Conservation (phyloP, 2,888 invertebrate genomes). For the Merodon equestris region DNA sequence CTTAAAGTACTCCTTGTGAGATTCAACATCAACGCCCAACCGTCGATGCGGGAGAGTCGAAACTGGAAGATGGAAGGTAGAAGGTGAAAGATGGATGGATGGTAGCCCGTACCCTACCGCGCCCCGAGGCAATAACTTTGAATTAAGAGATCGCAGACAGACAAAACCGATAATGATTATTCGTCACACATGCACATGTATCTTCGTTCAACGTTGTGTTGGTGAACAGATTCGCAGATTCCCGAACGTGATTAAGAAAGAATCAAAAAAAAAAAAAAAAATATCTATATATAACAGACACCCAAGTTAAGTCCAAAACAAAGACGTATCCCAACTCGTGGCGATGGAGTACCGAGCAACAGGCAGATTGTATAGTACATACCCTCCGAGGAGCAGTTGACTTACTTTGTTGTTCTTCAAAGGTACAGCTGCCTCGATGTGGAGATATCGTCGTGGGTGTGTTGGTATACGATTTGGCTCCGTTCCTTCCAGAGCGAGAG, state of each 20-base stretch:
- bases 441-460: no score
- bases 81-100: constrained; percentile 12
- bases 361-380: no score
- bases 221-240: constrained; percentile 54
- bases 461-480: no score
- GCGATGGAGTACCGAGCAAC: no score
- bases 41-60: neutral
- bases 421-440: no score
- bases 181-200: constrained; percentile 24
- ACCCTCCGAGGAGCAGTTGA: no score
- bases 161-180: constrained; percentile 62
- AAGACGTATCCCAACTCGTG: no score
- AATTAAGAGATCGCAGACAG: constrained; percentile 66
- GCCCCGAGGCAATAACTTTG: constrained; percentile 55
- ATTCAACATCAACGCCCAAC: constrained; percentile 27
- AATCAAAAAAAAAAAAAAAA: constrained; percentile 51
- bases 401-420: no score
- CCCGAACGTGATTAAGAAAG: constrained; percentile 48
- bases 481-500: no score
- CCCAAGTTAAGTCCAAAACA: no score
- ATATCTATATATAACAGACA: neutral
- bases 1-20: constrained; percentile 46
- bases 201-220: neutral
- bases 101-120: constrained; percentile 38
- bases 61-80: constrained; percentile 3